Base-by-base conservation (phyloP, 2,797 vertebrate genomes). In the Lutjanus argentimaculatus region DNA sequence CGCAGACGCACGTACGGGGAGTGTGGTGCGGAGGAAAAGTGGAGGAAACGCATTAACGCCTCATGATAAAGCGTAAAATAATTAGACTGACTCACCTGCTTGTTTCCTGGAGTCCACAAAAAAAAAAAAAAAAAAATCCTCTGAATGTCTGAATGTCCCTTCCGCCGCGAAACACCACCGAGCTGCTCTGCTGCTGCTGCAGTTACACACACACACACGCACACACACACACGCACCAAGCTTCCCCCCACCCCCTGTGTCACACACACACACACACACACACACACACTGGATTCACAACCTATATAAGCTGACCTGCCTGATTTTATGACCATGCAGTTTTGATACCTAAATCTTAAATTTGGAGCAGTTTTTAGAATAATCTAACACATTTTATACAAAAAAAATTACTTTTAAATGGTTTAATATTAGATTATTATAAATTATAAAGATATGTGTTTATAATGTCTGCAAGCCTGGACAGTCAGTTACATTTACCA, bases 121-220 rank as follows among this genome's bases (percentile, higher is more conserved):
- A 79, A 36, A 3, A 30, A 30, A 30, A 30, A 30, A 30, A 2
- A 85, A 36, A n/a, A 72, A 72, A 83, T 76, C 82, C 85, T 75
- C 46, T 15, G 76, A 42, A 40, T 7, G 30, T 36, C 30, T 36
- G 30, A 36, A 36, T 68, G 66, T 83, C 79, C 76, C 85, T 42
- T 71, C 59, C 52, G 72, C 82, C 14, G 67, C 65, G 67, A 58
- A 69, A 78, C 84, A 67, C 30, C 30, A 36, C 30, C 11, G 70
- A 82, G 70, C 69, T 77, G 21, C 67, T 77, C 82, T 81, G 77
- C 84, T 82, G 82, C 88, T 89, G 90, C 90, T 81, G 92, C 89
- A 13, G 45, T 14, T 46, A 75, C 67, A 69, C 79, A 40, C 67
- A 67, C 80, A 78, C 75, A 77, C 81, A 72, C 66, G 70, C 78